A percentile compares a stretch with the other conserved stretches of the same genome.
phyloP scores from a whole-genome alignment of 2,797 vertebrate species.

The Rhincodon typus region DNA sequence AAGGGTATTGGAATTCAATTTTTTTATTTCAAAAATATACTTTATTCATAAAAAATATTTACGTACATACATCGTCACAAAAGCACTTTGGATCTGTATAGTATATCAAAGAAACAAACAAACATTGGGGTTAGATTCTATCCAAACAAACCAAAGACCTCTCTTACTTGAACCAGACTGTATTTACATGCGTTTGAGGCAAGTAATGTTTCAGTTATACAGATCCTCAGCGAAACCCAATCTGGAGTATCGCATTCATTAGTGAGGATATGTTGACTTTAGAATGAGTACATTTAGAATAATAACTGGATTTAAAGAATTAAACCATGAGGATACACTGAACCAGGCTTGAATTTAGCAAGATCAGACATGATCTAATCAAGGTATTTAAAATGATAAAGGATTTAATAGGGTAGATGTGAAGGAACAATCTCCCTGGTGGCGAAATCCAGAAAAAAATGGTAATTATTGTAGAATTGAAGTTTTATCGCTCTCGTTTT shows the following conservation, averaged over 20 bases:
- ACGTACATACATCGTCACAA: no score
- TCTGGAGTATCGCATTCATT: background rate
- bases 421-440: background rate
- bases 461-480: background rate
- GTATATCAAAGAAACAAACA: no score
- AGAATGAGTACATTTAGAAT: background rate
- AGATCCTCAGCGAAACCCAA: background rate
- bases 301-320: background rate
- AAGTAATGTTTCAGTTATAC: background rate
- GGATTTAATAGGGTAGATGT: no score
- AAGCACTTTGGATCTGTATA: no score
- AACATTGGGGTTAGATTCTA: no score
- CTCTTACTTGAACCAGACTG: no score
- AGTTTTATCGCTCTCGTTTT: background rate
- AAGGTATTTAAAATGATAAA: background rate
- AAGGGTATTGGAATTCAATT: background rate
- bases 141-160: no score
- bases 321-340: background rate
- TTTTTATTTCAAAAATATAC: no score
- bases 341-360: background rate
- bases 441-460: background rate
- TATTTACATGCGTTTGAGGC: background rate
- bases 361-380: background rate
- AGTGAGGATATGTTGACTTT: background rate
- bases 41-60: no score